Evolutionary conservation across 2,113 vertebrate genomes (phyloP).

Genomic region (Caloenas nicobarica): DNA sequence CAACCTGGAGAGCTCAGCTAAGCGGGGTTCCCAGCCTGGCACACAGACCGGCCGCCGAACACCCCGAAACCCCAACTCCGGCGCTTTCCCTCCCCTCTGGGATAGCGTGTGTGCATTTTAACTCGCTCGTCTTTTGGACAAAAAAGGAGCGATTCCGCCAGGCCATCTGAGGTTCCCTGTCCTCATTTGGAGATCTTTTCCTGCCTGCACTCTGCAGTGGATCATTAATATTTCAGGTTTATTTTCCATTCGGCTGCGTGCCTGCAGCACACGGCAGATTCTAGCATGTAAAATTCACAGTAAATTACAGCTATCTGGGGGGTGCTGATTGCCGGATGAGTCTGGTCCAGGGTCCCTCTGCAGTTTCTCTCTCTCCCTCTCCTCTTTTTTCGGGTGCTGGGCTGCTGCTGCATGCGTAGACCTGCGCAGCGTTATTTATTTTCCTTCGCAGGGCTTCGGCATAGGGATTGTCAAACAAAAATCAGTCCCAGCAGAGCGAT

Average conservation of each 20-base stretch:
- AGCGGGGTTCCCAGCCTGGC: accelerated
- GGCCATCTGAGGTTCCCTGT: neutral
- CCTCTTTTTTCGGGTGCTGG: neutral
- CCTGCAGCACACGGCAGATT: constrained; percentile 15
- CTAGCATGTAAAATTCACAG: constrained; percentile 37
- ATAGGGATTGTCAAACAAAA: neutral
- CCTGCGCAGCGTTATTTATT: neutral
- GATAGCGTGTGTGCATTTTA: accelerated
- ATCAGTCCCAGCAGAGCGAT: accelerated
- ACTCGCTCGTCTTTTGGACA: neutral
- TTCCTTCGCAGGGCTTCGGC: neutral
- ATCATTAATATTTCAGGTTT: constrained; percentile 60
- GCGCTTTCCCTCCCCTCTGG: accelerated
- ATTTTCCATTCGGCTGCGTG: neutral
- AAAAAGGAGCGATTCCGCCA: accelerated
- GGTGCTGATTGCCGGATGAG: neutral
- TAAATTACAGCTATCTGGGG: neutral
- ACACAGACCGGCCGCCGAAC: neutral
- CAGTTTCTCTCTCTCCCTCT: neutral
- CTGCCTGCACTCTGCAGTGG: neutral
- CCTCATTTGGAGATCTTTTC: neutral
- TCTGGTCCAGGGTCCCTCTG: neutral
- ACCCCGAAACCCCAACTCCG: neutral
- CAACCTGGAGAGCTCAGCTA: too few species aligned
- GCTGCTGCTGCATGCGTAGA: neutral